Base-by-base conservation (phyloP, 2,113 vertebrate species). In the Physeter macrocephalus region DNA sequence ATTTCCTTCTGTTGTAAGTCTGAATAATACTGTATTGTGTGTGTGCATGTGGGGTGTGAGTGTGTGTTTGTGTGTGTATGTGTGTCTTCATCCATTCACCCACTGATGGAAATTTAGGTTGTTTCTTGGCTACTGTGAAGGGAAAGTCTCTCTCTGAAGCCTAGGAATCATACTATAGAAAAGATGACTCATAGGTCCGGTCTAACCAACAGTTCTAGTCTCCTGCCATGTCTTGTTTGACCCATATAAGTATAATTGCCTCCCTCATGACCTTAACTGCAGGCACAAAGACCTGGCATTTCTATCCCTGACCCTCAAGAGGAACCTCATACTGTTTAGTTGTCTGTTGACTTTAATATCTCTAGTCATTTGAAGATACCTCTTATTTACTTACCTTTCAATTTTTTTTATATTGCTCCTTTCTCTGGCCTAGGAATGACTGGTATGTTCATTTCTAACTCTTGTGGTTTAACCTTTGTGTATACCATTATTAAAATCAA, bases 381-480 rank as follows among this genome's bases (percentile, higher is more conserved):
- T 81, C 88, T 81, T 93, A 88, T 85, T 95, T 80, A 89, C 90
- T 95, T 80, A 46, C 36, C 49, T 69, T 75, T 84, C n/a, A 83
- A 11, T 82, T 49, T 78, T 78, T 86, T 97, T 93, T 86, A 29
- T 89, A 61, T 61, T 88, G 62, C 23, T 96, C 2, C 27, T 81
- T 97, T 97, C 66, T 75, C 39, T 97, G 21, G n/a, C n/a, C 52
- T 91, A 88, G 87, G 82, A 80, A 90, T 95, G 80, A 61, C 83
- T 52, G 29, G 20, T 67, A 18, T 93, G 13, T 84, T 95, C 94
- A 81, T 81, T 97, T 97, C 95, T 93, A 93, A 94, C 86, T 96
- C 69, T 80, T 80, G 87, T 54, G 89, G 96, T 84, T 97, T 98
- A 96, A 93, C 85, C 94, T 98, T 54, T 85, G 36, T 90, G 54